Evolutionary conservation across 2,888 invertebrate species (phyloP).

Genomic region (Hirtodrosophila alboralis): DNA sequence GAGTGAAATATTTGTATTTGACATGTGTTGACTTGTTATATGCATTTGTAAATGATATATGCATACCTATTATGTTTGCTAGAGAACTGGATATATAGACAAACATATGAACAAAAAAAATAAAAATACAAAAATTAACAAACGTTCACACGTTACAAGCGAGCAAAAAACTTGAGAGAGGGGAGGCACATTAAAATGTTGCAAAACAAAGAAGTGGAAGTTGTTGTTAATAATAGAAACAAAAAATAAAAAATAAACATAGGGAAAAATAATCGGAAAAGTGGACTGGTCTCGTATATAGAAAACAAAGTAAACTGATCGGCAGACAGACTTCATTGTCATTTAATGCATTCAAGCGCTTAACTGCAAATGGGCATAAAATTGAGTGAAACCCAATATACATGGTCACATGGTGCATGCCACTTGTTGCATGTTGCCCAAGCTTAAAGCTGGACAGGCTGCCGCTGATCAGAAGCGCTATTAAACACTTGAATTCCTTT

Average conservation of each 20-base stretch:
- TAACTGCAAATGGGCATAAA: conserved; percentile 24
- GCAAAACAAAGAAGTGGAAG: conserved; percentile 72
- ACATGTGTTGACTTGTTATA: conserved; percentile 45
- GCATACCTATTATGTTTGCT: conserved; percentile 7
- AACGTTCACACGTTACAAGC: conserved; percentile 53
- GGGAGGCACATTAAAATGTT: conserved; percentile 35
- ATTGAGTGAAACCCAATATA: conserved; percentile 24
- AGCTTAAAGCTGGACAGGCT: not conserved
- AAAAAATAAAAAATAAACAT: conserved; percentile 26
- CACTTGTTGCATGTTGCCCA: not conserved
- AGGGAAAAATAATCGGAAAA: conserved; percentile 44
- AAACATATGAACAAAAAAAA: conserved; percentile 25
- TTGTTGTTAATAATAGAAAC: conserved; percentile 15
- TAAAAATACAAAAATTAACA: too few species aligned
- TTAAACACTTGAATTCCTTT: conserved; percentile 1
- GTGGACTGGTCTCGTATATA: not conserved
- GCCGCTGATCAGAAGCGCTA: conserved; percentile 21
- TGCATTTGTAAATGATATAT: conserved; percentile 24
- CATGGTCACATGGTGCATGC: not conserved
- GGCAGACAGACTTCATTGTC: conserved; percentile 14
- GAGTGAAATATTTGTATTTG: conserved; percentile 32
- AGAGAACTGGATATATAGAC: conserved; percentile 28
- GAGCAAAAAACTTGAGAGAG: conserved; percentile 7
- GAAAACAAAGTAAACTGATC: not conserved
- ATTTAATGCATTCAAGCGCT: conserved; percentile 10